Percentiles rank a stretch among this genome's conserved stretches.
phyloP scores from a whole-genome alignment of 2,113 vertebrate species.

The Grammomys dolichurus region DNA sequence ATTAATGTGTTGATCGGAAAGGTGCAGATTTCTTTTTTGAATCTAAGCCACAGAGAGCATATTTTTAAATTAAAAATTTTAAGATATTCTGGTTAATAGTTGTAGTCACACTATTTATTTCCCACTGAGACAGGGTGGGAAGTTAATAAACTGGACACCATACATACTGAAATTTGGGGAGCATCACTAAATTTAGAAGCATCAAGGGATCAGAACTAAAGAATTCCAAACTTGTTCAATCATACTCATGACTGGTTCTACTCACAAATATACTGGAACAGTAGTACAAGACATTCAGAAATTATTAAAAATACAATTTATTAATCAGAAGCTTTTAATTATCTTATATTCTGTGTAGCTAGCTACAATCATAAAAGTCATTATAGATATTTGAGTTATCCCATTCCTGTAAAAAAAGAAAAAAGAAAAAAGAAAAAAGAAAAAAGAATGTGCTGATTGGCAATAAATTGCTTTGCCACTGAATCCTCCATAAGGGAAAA shows the following conservation, averaged over 20 bases:
- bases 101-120: neutral
- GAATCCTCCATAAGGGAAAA: conserved; percentile 6
- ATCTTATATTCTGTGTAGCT: neutral
- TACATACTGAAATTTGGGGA: neutral
- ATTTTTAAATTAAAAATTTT: neutral
- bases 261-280: neutral
- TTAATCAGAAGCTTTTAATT: neutral
- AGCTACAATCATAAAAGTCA: neutral
- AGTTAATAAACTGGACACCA: neutral
- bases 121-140: neutral
- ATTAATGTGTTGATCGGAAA: neutral
- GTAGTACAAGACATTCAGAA: neutral
- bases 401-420: neutral
- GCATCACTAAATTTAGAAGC: neutral
- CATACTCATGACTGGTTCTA: neutral
- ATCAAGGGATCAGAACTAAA: neutral
- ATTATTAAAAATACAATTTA: neutral
- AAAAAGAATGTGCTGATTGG: neutral
- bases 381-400: neutral
- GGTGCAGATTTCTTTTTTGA: neutral
- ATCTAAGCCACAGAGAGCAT: neutral
- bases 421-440: too few species aligned
- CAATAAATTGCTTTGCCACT: neutral
- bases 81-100: conserved; percentile 18
- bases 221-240: neutral